Conservation (phyloP, 2,797 vertebrate genomes). For the Falco novaeseelandiae region DNA sequence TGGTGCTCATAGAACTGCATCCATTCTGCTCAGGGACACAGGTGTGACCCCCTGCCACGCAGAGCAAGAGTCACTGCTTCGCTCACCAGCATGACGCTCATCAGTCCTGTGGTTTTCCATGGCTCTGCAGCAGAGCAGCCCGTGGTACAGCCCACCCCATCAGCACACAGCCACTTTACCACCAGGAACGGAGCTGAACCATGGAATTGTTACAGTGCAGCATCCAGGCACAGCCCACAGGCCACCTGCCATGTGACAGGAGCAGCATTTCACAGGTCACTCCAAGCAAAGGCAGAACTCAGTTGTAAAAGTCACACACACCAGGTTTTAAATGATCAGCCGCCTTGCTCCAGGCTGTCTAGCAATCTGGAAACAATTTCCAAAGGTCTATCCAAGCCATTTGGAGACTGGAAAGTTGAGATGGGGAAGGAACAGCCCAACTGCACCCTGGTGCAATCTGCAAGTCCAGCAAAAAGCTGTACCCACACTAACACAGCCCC, state of each 20-base stretch:
- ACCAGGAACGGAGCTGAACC: neutral
- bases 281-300: neutral
- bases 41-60: neutral
- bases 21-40: accelerated
- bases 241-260: accelerated
- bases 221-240: neutral
- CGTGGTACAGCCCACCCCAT: neutral
- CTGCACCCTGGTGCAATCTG: neutral
- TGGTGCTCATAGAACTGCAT: neutral
- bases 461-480: conserved; percentile 16
- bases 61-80: neutral
- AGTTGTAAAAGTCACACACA: neutral
- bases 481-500: neutral
- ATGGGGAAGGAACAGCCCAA: neutral
- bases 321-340: neutral
- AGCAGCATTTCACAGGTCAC: neutral
- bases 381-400: neutral
- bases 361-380: conserved; percentile 11
- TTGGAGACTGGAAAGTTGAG: neutral
- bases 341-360: neutral
- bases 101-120: neutral
- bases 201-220: accelerated
- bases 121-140: neutral
- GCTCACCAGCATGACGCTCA: accelerated
- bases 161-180: neutral